Evolutionary conservation across 2,888 invertebrate species (phyloP), one percentile per base, ranked within the genome.

Genomic region (Laothoe populi): DNA sequence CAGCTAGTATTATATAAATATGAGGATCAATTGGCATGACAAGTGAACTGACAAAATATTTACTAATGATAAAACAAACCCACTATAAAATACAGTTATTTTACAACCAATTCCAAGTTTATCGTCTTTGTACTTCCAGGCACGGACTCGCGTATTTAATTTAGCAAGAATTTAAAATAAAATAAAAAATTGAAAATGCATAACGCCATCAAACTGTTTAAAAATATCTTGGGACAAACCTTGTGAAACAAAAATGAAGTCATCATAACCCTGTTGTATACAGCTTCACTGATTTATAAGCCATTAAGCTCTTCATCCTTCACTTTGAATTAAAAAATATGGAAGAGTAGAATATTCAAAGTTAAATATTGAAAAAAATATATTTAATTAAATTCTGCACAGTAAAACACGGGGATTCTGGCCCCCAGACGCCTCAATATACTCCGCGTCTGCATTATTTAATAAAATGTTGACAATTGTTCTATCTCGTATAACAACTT

Each of bases 401-500:
- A 42, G 4, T 26, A n/a, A 5, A 4, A 11, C n/a, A 23, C 24
- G 21, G 13, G 19, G 26, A 11, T 35, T 5, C 48, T 19, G 19
- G 7, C 26, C n/a, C 19, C 5, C 31, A 16, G n/a, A 26, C 13
- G 19, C 26, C 8, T 26, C 11, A 23, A 4, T 42, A n/a, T 19
- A 61, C 19, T 40, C 19, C 60, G 40, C 63, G 63, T 61, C 66
- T 53, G 60, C 13, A 63, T 59, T 38, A 49, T 60, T 58, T 66
- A 63, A 66, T 66, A 57, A 64, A 64, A 64, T 67, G 67, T 63
- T 74, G 72, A 72, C 79, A 79, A 78, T 78, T 79, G 80, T 74
- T 74, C 74, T 74, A 80, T 66, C 59, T 67, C 65, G 58, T 53
- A 38, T 60, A 65, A 63, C 67, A 68, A 72, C 84, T 88, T 87